Percentiles rank a stretch among this genome's conserved stretches.
Conservation (phyloP, 2,888 invertebrate genomes). For the Stegophylla sp. region DNA sequence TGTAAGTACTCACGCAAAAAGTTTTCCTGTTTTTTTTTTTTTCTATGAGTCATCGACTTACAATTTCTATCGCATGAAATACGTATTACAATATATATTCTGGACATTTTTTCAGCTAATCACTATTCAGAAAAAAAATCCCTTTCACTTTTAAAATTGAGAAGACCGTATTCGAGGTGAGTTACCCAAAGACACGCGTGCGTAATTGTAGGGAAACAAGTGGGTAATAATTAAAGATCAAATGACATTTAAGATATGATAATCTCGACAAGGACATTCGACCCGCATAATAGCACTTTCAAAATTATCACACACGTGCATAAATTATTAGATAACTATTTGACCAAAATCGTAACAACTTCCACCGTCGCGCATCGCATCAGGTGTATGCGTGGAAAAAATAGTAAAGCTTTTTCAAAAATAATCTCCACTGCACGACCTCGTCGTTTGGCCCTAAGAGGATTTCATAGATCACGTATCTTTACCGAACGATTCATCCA, state of each 20-base stretch:
- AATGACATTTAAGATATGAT: slow-evolving; percentile 52
- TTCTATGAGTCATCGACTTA: too few relatives aligned
- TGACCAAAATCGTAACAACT: background rate
- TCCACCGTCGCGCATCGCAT: background rate
- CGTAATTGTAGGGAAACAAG: slow-evolving; percentile 24
- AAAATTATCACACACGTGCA: background rate
- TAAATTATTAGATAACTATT: slow-evolving; percentile 33
- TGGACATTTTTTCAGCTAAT: background rate
- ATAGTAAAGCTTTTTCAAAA: background rate
- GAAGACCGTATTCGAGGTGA: too few relatives aligned
- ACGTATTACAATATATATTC: background rate
- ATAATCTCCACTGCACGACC: background rate
- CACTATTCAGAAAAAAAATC: slow-evolving; percentile 8
- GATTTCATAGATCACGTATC: slow-evolving; percentile 4
- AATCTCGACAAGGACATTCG: slow-evolving; percentile 39
- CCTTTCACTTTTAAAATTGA: slow-evolving; percentile 11
- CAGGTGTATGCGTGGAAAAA: background rate
- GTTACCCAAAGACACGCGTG: background rate
- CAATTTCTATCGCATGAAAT: background rate
- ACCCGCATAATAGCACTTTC: slow-evolving; percentile 44
- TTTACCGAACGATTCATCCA: slow-evolving; percentile 3
- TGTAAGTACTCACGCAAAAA: too few relatives aligned
- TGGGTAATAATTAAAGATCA: slow-evolving; percentile 34
- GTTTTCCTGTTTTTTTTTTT: too few relatives aligned
- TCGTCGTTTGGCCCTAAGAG: background rate